Conservation (phyloP, 2,888 invertebrate species). For the Chalcosyrphus nemorum region DNA sequence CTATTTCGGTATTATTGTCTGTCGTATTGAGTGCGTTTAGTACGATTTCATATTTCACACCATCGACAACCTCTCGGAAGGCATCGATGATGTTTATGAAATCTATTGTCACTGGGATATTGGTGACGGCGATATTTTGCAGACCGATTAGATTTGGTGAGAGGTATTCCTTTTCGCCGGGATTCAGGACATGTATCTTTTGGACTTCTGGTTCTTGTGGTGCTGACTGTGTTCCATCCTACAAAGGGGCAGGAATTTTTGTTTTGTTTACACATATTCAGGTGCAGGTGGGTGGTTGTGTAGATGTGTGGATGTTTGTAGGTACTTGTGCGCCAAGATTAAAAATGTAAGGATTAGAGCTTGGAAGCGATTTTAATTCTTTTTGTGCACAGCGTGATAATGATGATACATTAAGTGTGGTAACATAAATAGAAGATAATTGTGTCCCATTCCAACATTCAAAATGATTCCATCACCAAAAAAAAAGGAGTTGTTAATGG, state of each 20-base stretch:
- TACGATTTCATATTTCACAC: constrained; percentile 80
- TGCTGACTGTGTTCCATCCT: constrained; percentile 73
- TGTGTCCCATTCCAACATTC: background rate
- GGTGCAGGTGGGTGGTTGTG: background rate
- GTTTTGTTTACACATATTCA: constrained; percentile 47
- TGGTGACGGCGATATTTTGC: constrained; percentile 80
- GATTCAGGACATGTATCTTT: constrained; percentile 79
- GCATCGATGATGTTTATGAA: constrained; percentile 81
- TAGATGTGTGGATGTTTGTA: background rate
- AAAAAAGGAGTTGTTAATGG: too few species aligned
- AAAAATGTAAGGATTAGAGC: background rate
- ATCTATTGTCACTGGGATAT: constrained; percentile 79
- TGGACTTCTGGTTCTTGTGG: constrained; percentile 78
- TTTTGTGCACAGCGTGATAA: constrained; percentile 7
- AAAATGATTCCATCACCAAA: constrained; percentile 26
- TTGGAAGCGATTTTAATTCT: constrained; percentile 6
- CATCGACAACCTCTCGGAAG: constrained; percentile 80
- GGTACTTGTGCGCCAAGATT: background rate
- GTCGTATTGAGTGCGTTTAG: constrained; percentile 79
- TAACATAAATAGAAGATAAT: background rate
- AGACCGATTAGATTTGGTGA: constrained; percentile 80
- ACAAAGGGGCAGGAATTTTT: constrained; percentile 49
- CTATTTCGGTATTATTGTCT: constrained; percentile 77
- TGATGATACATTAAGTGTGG: background rate
- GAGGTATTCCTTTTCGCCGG: constrained; percentile 80